Percentiles rank a stretch among this genome's conserved stretches.
Conservation (phyloP, 2,797 vertebrate genomes). For the Anniella stebbinsi region DNA sequence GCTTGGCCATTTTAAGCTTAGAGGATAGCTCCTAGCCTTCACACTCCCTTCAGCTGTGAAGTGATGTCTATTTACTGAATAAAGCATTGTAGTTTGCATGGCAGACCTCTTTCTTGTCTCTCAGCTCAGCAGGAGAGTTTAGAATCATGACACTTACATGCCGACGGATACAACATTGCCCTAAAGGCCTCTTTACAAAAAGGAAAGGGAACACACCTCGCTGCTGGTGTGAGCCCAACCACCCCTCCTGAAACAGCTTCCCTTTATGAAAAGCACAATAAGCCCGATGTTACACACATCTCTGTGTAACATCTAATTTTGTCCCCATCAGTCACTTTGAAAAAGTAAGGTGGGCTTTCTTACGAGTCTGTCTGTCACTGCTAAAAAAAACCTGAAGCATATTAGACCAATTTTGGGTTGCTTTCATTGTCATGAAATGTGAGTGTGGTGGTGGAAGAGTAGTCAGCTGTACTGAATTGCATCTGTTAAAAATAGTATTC, state of each 20-base stretch:
- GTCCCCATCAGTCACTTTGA: neutral
- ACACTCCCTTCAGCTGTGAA: too few species aligned
- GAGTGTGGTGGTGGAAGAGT: neutral
- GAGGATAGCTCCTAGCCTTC: too few species aligned
- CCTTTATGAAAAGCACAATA: neutral
- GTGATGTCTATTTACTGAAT: too few species aligned
- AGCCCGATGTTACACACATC: neutral
- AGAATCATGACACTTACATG: too few species aligned
- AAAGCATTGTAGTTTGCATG: too few species aligned
- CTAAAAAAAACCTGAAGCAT: neutral
- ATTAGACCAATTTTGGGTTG: neutral
- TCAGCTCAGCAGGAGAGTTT: too few species aligned
- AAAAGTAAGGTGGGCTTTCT: neutral
- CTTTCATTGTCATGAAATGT: neutral
- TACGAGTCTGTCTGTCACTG: neutral
- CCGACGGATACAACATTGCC: neutral
- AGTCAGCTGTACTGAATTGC: neutral
- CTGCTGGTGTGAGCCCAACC: neutral
- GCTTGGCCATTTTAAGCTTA: too few species aligned
- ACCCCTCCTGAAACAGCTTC: neutral
- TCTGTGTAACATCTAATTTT: neutral
- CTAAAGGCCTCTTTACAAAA: neutral
- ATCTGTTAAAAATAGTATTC: conserved; percentile 19
- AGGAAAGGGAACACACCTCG: neutral
- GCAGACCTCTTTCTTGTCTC: too few species aligned